Evolutionary conservation across 2,888 invertebrate genomes (phyloP).

Genomic region (Idaea biselata): DNA sequence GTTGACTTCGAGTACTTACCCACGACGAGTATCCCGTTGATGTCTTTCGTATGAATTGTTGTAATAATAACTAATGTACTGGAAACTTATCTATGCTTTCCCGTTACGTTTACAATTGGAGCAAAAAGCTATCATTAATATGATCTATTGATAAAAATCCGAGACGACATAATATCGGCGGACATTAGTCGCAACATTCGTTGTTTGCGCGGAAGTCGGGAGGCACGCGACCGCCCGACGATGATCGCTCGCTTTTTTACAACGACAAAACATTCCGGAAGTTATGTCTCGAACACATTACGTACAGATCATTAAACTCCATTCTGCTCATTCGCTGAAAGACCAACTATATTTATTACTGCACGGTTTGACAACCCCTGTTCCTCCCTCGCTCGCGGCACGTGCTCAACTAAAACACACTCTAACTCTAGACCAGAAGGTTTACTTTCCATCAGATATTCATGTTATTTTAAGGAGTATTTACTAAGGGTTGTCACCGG

Average conservation of each 20-base stretch:
- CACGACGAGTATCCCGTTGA: background rate
- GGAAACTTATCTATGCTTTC: background rate
- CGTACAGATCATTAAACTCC: constrained; percentile 73
- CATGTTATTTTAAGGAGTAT: constrained; percentile 19
- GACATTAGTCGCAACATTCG: constrained; percentile 31
- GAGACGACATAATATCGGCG: background rate
- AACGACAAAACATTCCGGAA: constrained; percentile 71
- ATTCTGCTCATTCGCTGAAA: constrained; percentile 58
- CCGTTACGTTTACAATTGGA: background rate
- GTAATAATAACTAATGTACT: background rate
- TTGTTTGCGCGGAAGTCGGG: constrained; percentile 13
- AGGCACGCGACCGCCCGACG: constrained; percentile 39
- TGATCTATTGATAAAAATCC: background rate
- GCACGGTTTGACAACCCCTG: constrained; percentile 63
- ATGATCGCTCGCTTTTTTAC: constrained; percentile 57
- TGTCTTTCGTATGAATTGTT: background rate
- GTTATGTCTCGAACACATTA: constrained; percentile 67
- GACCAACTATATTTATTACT: constrained; percentile 67
- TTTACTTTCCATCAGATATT: constrained; percentile 8
- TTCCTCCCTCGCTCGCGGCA: constrained; percentile 26
- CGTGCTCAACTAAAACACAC: constrained; percentile 12
- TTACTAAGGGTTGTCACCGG: constrained; percentile 49
- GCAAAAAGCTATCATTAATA: constrained; percentile 3
- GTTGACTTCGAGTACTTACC: background rate
- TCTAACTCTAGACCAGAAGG: constrained; percentile 12